phyloP scores from a whole-genome alignment of 2,797 vertebrate species.

The Discoglossus pictus region DNA sequence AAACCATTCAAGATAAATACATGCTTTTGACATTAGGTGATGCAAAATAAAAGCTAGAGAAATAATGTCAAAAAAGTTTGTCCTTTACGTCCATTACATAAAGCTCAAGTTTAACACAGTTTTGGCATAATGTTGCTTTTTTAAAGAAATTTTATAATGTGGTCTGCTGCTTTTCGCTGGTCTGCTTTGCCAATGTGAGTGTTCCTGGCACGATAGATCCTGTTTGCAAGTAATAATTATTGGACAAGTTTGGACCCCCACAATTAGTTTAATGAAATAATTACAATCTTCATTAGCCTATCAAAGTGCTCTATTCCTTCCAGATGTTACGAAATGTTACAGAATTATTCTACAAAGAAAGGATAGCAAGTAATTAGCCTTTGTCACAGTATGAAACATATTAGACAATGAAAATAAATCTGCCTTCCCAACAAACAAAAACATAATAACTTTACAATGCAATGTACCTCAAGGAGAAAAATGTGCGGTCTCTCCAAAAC shows the following conservation, averaged over 20 bases:
- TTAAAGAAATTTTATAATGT: too few species aligned
- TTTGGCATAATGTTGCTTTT: too few species aligned
- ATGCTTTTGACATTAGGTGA: too few species aligned
- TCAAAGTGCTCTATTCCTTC: conserved; percentile 9
- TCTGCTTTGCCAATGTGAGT: not conserved
- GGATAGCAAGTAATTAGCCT: conserved; percentile 4
- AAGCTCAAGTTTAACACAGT: too few species aligned
- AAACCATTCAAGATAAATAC: too few species aligned
- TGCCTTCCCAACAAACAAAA: too few species aligned
- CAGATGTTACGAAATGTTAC: conserved; percentile 25
- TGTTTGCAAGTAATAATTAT: conserved; percentile 26
- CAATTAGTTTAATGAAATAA: conserved; percentile 35
- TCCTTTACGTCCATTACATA: too few species aligned
- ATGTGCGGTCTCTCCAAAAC: too few species aligned
- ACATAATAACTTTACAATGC: too few species aligned
- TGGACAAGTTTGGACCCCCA: conserved; percentile 14
- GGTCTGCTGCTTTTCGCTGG: not conserved
- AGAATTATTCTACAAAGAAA: conserved; percentile 12
- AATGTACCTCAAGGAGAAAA: too few species aligned
- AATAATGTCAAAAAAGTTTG: too few species aligned
- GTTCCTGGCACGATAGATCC: not conserved
- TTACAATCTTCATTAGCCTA: conserved; percentile 15
- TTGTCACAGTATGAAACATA: conserved; percentile 5
- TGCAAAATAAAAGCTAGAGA: too few species aligned
- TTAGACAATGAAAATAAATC: not conserved